phyloP scores from a whole-genome alignment of 2,888 invertebrate genomes.

The Apoderus coryli region DNA sequence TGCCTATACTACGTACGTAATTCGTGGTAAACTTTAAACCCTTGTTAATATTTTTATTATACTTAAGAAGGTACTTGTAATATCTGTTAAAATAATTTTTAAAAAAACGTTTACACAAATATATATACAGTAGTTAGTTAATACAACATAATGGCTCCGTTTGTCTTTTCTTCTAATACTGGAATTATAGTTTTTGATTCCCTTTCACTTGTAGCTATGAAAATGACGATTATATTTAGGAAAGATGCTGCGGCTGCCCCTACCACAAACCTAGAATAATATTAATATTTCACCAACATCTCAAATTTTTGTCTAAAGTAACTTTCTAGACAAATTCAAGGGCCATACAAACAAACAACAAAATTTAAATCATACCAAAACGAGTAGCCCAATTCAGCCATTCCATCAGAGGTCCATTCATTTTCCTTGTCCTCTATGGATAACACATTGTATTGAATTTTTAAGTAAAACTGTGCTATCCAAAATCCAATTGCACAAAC shows the following conservation, averaged over 20 bases:
- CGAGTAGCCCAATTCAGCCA: slow-evolving; percentile 71
- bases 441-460: slow-evolving; percentile 70
- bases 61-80: too few species aligned
- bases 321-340: too few species aligned
- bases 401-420: slow-evolving; percentile 70
- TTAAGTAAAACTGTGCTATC: slow-evolving; percentile 70
- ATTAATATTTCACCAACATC: slow-evolving; percentile 2
- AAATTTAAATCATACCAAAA: slow-evolving; percentile 50
- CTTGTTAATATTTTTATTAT: too few species aligned
- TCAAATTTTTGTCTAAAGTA: too few species aligned
- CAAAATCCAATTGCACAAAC: slow-evolving; percentile 64
- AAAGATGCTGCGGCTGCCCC: slow-evolving; percentile 54
- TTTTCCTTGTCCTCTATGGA: slow-evolving; percentile 62
- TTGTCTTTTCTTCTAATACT: slow-evolving; percentile 61
- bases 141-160: slow-evolving; percentile 75
- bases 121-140: slow-evolving; percentile 26
- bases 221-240: slow-evolving; percentile 57
- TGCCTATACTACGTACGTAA: too few species aligned
- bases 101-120: neutral
- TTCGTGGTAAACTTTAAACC: too few species aligned
- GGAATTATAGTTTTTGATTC: slow-evolving; percentile 51
- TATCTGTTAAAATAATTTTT: too few species aligned
- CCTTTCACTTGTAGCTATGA: slow-evolving; percentile 56
- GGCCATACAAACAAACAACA: too few species aligned
- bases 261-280: slow-evolving; percentile 50